Conservation (phyloP, 1,140 invertebrate genomes). For the Drosophila leontia region DNA sequence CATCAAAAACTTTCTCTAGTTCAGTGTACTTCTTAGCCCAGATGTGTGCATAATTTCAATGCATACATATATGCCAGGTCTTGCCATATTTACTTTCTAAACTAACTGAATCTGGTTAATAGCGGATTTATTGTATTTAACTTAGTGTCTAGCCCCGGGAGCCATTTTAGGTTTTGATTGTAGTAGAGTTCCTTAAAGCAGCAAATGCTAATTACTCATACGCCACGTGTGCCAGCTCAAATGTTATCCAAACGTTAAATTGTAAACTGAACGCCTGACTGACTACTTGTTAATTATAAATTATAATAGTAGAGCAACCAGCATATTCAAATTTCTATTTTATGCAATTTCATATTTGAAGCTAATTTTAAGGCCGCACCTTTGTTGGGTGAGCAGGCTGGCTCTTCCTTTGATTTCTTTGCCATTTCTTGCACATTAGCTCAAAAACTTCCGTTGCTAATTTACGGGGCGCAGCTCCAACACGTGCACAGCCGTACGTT, state of each 20-base stretch:
- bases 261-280: not conserved
- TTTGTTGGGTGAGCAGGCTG: conserved; percentile 27
- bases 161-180: no score
- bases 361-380: not conserved
- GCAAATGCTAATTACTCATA: not conserved
- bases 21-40: not conserved
- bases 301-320: not conserved
- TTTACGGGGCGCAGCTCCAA: conserved; percentile 37
- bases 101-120: not conserved
- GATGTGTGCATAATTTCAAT: not conserved
- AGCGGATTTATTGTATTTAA: conserved; percentile 1
- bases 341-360: not conserved
- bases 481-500: conserved; percentile 21
- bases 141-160: not conserved
- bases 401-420: conserved; percentile 41
- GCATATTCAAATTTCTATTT: no score
- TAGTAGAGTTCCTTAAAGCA: not conserved
- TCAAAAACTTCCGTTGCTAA: conserved; percentile 63
- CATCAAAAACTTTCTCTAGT: conserved; percentile 12
- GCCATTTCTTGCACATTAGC: conserved; percentile 55
- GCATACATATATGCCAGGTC: not conserved
- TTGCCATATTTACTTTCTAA: not conserved
- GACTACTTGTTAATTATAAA: not conserved
- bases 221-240: not conserved
- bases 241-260: not conserved